Conservation (phyloP, 1,140 invertebrate species). For the Nephotettix cincticeps region DNA sequence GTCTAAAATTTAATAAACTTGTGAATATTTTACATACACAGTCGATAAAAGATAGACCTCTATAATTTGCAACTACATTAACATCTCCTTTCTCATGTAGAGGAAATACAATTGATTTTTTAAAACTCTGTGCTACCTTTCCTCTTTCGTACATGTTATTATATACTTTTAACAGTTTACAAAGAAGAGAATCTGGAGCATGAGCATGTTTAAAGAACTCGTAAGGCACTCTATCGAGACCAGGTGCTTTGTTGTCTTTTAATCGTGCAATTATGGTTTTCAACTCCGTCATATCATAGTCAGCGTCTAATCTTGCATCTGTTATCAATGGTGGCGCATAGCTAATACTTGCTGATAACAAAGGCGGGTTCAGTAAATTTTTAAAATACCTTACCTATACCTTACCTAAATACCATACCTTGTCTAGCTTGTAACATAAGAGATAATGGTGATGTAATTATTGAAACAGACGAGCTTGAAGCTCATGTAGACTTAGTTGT, state of each 20-base stretch:
- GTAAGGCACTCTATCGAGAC: conserved; percentile 25
- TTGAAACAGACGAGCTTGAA: background rate
- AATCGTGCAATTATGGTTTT: background rate
- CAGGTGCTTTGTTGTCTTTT: conserved; percentile 25
- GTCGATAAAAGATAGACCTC: conserved; percentile 29
- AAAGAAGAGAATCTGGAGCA: background rate
- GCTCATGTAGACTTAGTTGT: background rate
- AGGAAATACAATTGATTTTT: conserved; percentile 20
- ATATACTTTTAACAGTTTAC: background rate
- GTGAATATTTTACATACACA: conserved; percentile 21
- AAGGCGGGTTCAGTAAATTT: conserved; percentile 1
- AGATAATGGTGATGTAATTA: background rate
- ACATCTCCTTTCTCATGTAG: conserved; percentile 28
- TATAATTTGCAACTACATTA: conserved; percentile 18
- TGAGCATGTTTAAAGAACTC: conserved; percentile 26
- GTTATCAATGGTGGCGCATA: background rate
- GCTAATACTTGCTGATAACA: background rate
- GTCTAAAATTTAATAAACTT: conserved; percentile 12
- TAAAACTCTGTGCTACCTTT: background rate
- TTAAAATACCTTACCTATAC: background rate
- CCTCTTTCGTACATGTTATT: conserved; percentile 11
- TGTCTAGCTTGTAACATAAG: background rate
- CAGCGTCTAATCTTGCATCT: background rate
- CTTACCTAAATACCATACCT: too few relatives aligned
- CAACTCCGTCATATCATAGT: conserved; percentile 4